Conservation (phyloP, 2,888 invertebrate species). For the Mesoligia furuncula region DNA sequence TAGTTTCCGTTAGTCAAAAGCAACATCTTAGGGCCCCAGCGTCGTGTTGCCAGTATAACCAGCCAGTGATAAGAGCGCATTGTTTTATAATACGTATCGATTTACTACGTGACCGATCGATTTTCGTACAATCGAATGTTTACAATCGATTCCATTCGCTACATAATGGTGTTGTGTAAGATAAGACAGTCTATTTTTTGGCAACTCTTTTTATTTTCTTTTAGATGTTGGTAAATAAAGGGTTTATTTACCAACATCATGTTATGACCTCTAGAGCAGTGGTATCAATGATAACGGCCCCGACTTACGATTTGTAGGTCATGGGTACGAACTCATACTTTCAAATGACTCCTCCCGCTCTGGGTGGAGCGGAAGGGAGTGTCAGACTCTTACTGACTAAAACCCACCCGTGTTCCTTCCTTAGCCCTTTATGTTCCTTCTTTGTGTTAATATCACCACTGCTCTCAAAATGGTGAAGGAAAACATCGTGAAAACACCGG, state of each 20-base stretch:
- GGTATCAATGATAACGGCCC: not conserved
- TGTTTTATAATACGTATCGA: slow-evolving; percentile 86
- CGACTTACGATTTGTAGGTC: not conserved
- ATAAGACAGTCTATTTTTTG: slow-evolving; percentile 10
- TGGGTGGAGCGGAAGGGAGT: too few relatives aligned
- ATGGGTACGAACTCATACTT: not conserved
- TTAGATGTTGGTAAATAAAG: not conserved
- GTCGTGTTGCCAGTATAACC: slow-evolving; percentile 84
- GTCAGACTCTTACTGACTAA: too few relatives aligned
- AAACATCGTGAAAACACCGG: too few relatives aligned
- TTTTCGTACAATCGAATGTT: slow-evolving; percentile 75
- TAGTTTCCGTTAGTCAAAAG: slow-evolving; percentile 53
- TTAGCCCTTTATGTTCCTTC: too few relatives aligned
- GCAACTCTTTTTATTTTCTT: not conserved
- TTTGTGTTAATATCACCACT: not conserved
- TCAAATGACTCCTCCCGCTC: too few relatives aligned
- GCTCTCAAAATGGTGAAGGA: not conserved
- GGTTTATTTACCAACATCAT: too few relatives aligned
- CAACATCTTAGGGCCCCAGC: slow-evolving; percentile 79
- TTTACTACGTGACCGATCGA: slow-evolving; percentile 80
- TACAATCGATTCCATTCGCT: slow-evolving; percentile 59
- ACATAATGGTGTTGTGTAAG: slow-evolving; percentile 8
- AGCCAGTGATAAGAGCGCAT: slow-evolving; percentile 85
- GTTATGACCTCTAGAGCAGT: not conserved
- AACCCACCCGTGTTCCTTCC: too few relatives aligned